Percentiles rank a stretch among this genome's conserved stretches.
Evolutionary conservation across 2,113 vertebrate genomes (phyloP).

Genomic region (Saimiri boliviensis): DNA sequence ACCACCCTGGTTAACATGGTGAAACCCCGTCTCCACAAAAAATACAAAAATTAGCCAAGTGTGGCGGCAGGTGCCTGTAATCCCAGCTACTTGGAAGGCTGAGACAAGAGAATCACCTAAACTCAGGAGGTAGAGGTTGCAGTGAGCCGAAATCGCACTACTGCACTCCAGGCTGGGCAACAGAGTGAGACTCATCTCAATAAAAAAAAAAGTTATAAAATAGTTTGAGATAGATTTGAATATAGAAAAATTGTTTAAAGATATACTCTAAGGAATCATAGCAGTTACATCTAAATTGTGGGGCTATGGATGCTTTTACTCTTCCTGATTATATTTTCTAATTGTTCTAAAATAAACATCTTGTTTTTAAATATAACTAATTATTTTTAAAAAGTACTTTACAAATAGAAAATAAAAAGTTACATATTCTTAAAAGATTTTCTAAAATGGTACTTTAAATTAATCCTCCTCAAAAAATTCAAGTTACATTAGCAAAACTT

Average conservation of each 20-base stretch:
- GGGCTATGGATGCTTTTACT: not conserved
- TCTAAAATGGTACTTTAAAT: slow-evolving; percentile 8
- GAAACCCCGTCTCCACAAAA: no score
- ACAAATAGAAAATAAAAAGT: slow-evolving; percentile 24
- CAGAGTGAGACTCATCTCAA: no score
- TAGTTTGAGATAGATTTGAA: not conserved
- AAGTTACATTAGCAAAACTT: not conserved
- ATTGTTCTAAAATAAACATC: not conserved
- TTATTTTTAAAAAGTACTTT: slow-evolving; percentile 43
- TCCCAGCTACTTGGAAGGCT: no score
- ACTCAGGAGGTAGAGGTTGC: no score
- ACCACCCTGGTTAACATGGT: no score
- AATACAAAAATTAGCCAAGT: no score
- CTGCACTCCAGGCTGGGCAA: no score
- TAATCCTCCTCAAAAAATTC: slow-evolving; percentile 11
- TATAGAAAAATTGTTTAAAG: not conserved
- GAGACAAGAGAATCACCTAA: no score
- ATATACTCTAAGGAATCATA: not conserved
- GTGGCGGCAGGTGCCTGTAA: no score
- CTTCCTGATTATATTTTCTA: slow-evolving; percentile 20
- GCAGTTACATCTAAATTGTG: not conserved
- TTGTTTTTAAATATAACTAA: not conserved
- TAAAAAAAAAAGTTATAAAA: not conserved
- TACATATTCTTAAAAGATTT: slow-evolving; percentile 6
- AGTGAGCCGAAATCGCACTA: no score